Conservation (phyloP, 2,113 vertebrate genomes). For the Zosterops hypoxanthus region DNA sequence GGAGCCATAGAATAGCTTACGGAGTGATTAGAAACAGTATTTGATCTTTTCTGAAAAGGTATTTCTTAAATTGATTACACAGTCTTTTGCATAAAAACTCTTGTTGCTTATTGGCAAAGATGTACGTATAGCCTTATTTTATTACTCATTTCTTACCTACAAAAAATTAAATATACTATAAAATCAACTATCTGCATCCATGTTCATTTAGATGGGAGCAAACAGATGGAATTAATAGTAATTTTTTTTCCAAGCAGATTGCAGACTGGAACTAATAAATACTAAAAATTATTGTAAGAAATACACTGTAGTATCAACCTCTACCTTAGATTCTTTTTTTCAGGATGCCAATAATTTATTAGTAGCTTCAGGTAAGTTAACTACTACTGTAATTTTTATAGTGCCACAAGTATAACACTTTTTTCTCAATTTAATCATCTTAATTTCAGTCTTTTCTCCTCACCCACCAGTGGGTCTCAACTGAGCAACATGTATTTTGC, state of each 20-base stretch:
- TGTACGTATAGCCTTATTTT: neutral
- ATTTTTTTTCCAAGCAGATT: neutral
- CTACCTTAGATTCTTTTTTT: neutral
- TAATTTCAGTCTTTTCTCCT: neutral
- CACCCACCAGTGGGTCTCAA: neutral
- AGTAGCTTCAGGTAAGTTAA: conserved; percentile 3
- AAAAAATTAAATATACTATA: conserved; percentile 3
- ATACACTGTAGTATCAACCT: neutral
- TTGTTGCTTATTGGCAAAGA: neutral
- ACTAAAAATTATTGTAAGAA: neutral
- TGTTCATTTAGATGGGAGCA: neutral
- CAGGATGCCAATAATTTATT: neutral
- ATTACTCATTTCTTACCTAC: neutral
- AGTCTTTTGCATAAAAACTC: neutral
- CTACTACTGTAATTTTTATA: neutral
- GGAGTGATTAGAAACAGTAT: neutral
- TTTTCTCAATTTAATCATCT: neutral
- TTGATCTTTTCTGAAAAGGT: conserved; percentile 5
- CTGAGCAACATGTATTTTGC: neutral
- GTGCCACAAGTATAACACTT: neutral
- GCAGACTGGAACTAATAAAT: neutral
- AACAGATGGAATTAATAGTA: neutral
- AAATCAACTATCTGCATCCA: neutral
- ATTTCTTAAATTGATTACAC: conserved; percentile 43
- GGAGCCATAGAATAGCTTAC: neutral